Conservation (phyloP, 2,797 vertebrate species). For the Myiotriccus ornatus region DNA sequence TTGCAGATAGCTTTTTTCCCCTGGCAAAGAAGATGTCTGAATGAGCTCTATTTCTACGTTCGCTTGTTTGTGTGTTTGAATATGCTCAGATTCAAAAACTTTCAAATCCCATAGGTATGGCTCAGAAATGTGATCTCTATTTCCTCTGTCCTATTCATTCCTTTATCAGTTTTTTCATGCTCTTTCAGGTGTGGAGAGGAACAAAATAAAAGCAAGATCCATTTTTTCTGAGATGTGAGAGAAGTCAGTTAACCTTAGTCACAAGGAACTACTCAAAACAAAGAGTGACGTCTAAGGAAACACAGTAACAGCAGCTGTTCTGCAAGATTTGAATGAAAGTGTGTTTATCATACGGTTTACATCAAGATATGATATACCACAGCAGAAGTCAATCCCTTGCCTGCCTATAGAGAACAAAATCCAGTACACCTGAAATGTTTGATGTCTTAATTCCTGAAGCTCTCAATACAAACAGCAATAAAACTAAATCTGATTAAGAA, state of each 20-base stretch:
- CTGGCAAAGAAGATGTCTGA: background rate
- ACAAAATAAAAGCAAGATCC: background rate
- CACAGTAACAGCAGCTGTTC: background rate
- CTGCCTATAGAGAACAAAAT: background rate
- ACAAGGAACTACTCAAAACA: background rate
- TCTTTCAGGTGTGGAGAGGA: background rate
- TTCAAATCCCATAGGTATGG: background rate
- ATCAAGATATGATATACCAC: background rate
- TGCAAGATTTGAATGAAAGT: background rate
- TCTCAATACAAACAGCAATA: background rate
- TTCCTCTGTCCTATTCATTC: background rate
- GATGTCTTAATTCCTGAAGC: background rate
- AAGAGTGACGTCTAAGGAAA: background rate
- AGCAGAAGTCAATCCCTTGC: background rate
- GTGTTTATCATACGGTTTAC: background rate
- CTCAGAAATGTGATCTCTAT: background rate
- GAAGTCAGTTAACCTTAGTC: background rate
- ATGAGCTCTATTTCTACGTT: background rate
- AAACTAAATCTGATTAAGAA: background rate
- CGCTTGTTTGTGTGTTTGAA: background rate
- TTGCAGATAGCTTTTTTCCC: background rate
- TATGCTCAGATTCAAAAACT: background rate
- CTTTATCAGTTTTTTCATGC: background rate
- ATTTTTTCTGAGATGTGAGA: background rate
- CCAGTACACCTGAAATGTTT: background rate